Evolutionary conservation across 2,888 invertebrate genomes (phyloP).

Genomic region (Drosophila borborema): DNA sequence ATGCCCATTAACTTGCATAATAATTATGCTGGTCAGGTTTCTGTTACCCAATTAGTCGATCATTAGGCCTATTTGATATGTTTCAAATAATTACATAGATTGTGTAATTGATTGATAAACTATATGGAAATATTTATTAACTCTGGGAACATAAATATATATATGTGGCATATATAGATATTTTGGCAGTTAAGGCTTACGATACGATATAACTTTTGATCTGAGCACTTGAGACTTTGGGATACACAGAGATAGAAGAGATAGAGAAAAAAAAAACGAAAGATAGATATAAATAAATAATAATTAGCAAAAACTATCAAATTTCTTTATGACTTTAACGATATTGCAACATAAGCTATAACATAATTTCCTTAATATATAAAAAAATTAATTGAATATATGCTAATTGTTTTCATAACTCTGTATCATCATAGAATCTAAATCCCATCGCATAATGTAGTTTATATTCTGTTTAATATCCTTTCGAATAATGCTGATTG

Average conservation of each 20-base stretch:
- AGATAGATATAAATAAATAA: not conserved
- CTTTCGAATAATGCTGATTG: conserved; percentile 4
- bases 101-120: not conserved
- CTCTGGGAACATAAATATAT: no score
- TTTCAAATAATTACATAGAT: not conserved
- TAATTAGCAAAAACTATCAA: not conserved
- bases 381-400: not conserved
- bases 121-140: not conserved
- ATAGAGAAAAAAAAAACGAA: not conserved
- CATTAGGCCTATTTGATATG: not conserved
- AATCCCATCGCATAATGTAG: conserved; percentile 13
- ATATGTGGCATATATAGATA: not conserved
- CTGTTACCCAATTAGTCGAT: conserved; percentile 11
- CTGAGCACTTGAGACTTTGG: not conserved
- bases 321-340: not conserved
- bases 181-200: not conserved
- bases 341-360: not conserved
- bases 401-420: not conserved
- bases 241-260: not conserved
- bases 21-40: conserved; percentile 16
- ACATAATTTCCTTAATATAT: not conserved
- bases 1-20: conserved; percentile 19
- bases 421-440: conserved; percentile 3
- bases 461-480: conserved; percentile 5
- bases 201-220: not conserved